phyloP scores from a whole-genome alignment of 1,140 invertebrate genomes.

The Eriosoma lanigerum region DNA sequence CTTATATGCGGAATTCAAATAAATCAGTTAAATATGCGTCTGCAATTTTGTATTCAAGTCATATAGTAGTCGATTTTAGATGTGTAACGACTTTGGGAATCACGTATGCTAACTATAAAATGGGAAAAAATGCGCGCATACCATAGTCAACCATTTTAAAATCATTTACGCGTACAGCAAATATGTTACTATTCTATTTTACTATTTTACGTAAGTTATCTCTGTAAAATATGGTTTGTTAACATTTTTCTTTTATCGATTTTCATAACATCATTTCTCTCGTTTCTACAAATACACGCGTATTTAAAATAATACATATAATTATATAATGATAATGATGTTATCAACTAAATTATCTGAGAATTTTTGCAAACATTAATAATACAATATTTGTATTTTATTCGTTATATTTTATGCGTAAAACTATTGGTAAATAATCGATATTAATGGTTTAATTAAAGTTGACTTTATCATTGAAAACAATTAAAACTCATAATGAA shows the following conservation, averaged over 20 bases:
- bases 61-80: constrained; percentile 8
- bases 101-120: constrained; percentile 7
- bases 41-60: not conserved
- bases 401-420: too few relatives aligned
- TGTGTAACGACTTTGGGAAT: not conserved
- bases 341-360: too few relatives aligned
- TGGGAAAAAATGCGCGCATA: not conserved
- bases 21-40: constrained; percentile 28
- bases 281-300: too few relatives aligned
- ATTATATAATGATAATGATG: too few relatives aligned
- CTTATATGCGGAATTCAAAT: not conserved
- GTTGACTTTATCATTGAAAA: too few relatives aligned
- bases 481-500: too few relatives aligned
- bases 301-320: too few relatives aligned
- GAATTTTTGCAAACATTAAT: too few relatives aligned
- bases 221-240: not conserved
- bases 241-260: not conserved
- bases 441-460: too few relatives aligned
- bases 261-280: too few relatives aligned
- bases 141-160: constrained; percentile 7
- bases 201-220: not conserved
- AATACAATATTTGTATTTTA: too few relatives aligned
- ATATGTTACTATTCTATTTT: not conserved
- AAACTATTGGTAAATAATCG: too few relatives aligned
- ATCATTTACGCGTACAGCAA: constrained; percentile 18